Evolutionary conservation across 2,113 vertebrate genomes (phyloP), one percentile per base, ranked within the genome.

Genomic region (Brachyhypopomus occidentalis): DNA sequence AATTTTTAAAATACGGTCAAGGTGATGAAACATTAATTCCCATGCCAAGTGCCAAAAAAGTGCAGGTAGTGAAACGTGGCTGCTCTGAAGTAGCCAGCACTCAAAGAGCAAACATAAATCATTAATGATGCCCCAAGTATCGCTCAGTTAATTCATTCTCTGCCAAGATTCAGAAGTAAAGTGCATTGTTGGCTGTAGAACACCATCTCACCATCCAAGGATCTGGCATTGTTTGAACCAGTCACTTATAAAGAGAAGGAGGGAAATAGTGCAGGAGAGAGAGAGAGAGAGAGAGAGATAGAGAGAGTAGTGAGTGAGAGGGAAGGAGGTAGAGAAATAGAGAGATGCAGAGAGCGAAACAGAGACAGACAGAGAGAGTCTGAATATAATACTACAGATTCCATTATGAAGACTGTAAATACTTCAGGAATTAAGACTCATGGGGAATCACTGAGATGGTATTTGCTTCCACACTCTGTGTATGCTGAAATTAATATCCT

Each of bases 141-240:
- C 64, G 22, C 74, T 80, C 73, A 58, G 55, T 80, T 83, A 82
- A 85, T 85, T 79, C 64, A 73, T 83, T 83, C 69, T 77, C 69
- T 69, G 81, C 84, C 84, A 83, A 73, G 81, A 83, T 74, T 62
- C 38, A 71, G 64, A 72, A 82, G 64, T 71, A 25, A 84, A 83
- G 80, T 82, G 77, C 64, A 80, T 81, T 78, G 38, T 78, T 79
- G 77, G 41, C 20, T n/a, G 72, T 80, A 80, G 80, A 77, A 79
- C 25, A 69, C 64, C 48, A 66, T 59, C 62, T 80, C 70, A 77
- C 70, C 81, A 60, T 66, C 59, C 5, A n/a, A 77, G 79, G 41
- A 84, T 63, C 79, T 77, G 55, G 34, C 79, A 67, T 77, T 78
- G 74, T 59, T 67, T 74, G 23, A 16, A 74, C 64, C 41, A 25